Evolutionary conservation across 2,888 invertebrate genomes (phyloP), one percentile per base, ranked within the genome.

Genomic region (Trichogramma evanescens): DNA sequence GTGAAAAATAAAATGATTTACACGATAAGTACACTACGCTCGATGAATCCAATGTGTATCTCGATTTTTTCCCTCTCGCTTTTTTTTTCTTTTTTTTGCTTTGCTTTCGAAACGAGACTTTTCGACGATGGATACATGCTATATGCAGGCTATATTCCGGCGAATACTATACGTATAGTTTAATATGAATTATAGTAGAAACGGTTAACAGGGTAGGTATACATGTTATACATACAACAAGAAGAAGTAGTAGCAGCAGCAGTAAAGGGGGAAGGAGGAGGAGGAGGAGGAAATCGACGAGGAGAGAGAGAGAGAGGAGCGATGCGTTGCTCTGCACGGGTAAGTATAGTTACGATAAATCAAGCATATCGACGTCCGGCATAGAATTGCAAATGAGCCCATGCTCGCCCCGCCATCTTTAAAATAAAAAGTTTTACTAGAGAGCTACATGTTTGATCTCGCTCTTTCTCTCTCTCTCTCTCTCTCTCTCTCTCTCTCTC

Each of bases 351-450:
- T 70, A 73, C 75, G 72, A 76, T 77, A 76, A 75, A 75, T 77
- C 76, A 76, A 69, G 72, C 72, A 72, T 76, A 76, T 77, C 74
- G 77, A 75, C 74, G 73, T 73, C 68, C 71, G 69, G 72, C 70
- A 74, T 75, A 74, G 76, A 77, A 77, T 77, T 77, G 77, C 76
- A 77, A 76, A 77, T 77, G 76, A 75, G 74, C 45, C 5, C 6
- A 26, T 13, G 39, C 8, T 39, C 40, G 50, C 62, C 65, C 69
- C 71, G 72, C 74, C 74, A 75, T 76, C 71, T 75, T 76, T 76
- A 70, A 72, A 74, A 74, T 73, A 74, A 75, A 75, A 75, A 73
- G 71, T 72, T 72, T 68, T 72, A 71, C 69, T 69, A 66, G 66
- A 58, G 69, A 65, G 64, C 66, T 56, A 26, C 26, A 26, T 26